A percentile compares a stretch with the other conserved stretches of the same genome.
Evolutionary conservation across 2,113 vertebrate genomes (phyloP).

Genomic region (Arenaria interpres): DNA sequence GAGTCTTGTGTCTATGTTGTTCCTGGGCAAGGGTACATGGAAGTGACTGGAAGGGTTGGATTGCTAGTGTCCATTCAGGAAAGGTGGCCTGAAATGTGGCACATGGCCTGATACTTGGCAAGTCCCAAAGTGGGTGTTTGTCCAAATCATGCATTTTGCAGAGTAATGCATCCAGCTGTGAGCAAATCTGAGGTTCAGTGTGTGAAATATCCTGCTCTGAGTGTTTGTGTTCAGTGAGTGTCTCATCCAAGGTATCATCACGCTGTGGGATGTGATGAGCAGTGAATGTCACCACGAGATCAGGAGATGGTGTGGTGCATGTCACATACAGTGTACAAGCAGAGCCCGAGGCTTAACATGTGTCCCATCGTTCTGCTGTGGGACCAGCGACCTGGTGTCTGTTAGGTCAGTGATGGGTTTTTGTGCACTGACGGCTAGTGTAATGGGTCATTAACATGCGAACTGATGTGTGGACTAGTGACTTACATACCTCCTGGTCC

Average conservation of each 20-base stretch:
- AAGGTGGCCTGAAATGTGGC: fast-evolving
- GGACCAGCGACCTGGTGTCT: fast-evolving
- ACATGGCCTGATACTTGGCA: not conserved
- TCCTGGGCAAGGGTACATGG: not conserved
- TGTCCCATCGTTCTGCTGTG: fast-evolving
- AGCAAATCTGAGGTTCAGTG: not conserved
- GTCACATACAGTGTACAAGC: not conserved
- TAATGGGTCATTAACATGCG: not conserved
- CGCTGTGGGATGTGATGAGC: not conserved
- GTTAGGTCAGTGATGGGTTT: not conserved
- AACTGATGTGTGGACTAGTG: not conserved
- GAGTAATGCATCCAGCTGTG: not conserved
- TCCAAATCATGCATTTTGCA: not conserved
- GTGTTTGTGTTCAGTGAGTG: not conserved
- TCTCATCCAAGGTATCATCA: fast-evolving
- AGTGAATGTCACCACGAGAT: fast-evolving
- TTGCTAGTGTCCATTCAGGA: fast-evolving
- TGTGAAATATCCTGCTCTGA: not conserved
- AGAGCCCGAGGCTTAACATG: fast-evolving
- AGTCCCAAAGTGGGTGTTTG: not conserved
- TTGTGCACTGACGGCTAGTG: not conserved
- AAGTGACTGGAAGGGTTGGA: fast-evolving
- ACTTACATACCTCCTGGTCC: not conserved
- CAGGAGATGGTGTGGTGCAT: not conserved
- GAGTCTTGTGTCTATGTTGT: not conserved